A percentile compares a stretch with the other conserved stretches of the same genome.
phyloP scores from a whole-genome alignment of 2,113 vertebrate genomes.

The Festucalex cinctus region DNA sequence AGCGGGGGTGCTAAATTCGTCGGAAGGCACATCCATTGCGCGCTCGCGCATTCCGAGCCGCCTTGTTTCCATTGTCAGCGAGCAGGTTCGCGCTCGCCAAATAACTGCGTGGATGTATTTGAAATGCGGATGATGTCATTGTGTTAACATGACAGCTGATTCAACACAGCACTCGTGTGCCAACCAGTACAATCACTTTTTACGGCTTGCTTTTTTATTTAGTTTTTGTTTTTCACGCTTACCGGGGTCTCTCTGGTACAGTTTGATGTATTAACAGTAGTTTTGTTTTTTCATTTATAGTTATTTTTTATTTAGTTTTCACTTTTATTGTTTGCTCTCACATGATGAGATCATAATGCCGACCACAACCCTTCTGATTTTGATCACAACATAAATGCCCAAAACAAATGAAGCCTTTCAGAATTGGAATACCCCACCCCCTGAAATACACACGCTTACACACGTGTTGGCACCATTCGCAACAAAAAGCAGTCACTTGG shows the following conservation, averaged over 20 bases:
- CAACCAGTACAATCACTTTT: background rate
- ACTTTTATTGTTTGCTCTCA: too few species aligned
- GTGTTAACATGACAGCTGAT: slow-evolving; percentile 6
- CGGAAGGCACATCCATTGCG: background rate
- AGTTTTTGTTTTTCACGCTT: background rate
- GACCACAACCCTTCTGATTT: too few species aligned
- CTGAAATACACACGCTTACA: background rate
- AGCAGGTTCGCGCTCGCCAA: slow-evolving; percentile 43
- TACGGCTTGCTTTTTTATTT: background rate
- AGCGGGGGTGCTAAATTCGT: background rate
- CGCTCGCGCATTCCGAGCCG: background rate
- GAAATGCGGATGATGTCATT: slow-evolving; percentile 32
- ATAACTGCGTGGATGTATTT: slow-evolving; percentile 20
- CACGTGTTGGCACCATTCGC: background rate
- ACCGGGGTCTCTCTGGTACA: too few species aligned
- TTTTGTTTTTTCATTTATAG: too few species aligned
- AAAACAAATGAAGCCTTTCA: background rate
- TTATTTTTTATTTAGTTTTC: too few species aligned
- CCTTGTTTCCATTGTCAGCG: slow-evolving; percentile 9
- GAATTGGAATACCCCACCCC: background rate
- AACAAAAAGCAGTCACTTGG: background rate
- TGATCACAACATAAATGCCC: too few species aligned
- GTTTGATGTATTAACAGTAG: too few species aligned
- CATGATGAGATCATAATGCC: too few species aligned
- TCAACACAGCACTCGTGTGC: background rate